A percentile compares a stretch with the other conserved stretches of the same genome.
phyloP scores from a whole-genome alignment of 2,888 invertebrate species.

The Cephus rjabovi region DNA sequence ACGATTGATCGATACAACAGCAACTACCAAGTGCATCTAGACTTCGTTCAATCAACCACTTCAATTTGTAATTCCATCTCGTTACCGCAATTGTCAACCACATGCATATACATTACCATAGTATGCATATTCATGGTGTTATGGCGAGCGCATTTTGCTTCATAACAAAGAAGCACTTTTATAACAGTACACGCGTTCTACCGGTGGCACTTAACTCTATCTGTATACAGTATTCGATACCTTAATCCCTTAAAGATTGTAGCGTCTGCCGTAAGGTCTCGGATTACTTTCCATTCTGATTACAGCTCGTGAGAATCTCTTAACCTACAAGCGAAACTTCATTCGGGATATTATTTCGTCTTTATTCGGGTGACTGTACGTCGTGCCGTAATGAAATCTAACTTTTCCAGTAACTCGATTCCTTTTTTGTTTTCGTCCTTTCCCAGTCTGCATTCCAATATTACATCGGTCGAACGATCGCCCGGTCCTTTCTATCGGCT shows the following conservation, averaged over 20 bases:
- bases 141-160: too few relatives aligned
- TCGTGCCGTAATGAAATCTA: background rate
- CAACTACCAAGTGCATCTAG: background rate
- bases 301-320: slow-evolving; percentile 2
- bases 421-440: background rate
- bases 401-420: background rate
- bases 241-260: background rate
- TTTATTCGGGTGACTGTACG: background rate
- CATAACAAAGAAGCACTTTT: background rate
- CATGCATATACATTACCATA: background rate
- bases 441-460: background rate
- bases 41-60: background rate
- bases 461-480: background rate
- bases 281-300: background rate
- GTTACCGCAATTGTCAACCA: background rate
- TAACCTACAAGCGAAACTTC: background rate
- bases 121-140: background rate
- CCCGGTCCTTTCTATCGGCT: background rate
- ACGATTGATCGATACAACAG: background rate
- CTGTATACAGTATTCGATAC: background rate
- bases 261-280: background rate
- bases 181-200: background rate
- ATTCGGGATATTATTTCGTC: background rate
- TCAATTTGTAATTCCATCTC: background rate
- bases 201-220: background rate